phyloP scores from a whole-genome alignment of 2,888 invertebrate genomes.

The Lordiphosa andalusiaca region DNA sequence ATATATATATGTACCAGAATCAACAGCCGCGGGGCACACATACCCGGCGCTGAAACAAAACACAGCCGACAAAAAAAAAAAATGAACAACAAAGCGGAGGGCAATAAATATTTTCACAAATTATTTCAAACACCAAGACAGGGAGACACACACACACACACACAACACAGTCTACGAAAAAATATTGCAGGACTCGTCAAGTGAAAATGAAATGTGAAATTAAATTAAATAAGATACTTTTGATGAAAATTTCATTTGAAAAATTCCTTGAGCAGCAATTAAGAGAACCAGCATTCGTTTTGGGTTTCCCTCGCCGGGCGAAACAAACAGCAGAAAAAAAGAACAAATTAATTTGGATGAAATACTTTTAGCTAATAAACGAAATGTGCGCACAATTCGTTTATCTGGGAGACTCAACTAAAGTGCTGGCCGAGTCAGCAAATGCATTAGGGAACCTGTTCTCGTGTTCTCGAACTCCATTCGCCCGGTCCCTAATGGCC shows the following conservation, averaged over 20 bases:
- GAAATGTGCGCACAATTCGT: neutral
- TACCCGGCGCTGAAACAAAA: constrained; percentile 30
- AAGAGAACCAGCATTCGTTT: constrained; percentile 47
- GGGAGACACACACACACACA: constrained; percentile 34
- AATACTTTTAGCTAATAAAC: constrained; percentile 1
- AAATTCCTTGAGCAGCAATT: constrained; percentile 67
- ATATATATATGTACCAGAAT: constrained; percentile 27
- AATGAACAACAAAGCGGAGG: constrained; percentile 18
- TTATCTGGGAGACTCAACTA: constrained; percentile 5
- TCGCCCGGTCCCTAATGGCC: constrained; percentile 52
- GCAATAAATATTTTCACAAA: constrained; percentile 44
- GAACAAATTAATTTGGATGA: constrained; percentile 43
- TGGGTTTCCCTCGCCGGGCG: constrained; percentile 2
- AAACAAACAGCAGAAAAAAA: constrained; percentile 7
- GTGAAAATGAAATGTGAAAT: constrained; percentile 22
- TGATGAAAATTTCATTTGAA: constrained; percentile 67
- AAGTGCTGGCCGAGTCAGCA: constrained; percentile 53
- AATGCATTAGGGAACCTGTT: constrained; percentile 54
- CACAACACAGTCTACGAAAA: constrained; percentile 27
- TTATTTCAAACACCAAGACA: constrained; percentile 50
- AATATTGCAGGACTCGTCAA: constrained; percentile 30
- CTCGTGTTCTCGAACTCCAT: constrained; percentile 33
- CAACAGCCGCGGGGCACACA: constrained; percentile 47
- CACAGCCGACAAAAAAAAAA: constrained; percentile 16
- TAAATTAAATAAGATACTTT: constrained; percentile 48